These are phyloP conservation scores for Phoeniculus purpureus DNA, from an alignment of 2,797 vertebrate species.

Conservation along the genomic window DNA sequence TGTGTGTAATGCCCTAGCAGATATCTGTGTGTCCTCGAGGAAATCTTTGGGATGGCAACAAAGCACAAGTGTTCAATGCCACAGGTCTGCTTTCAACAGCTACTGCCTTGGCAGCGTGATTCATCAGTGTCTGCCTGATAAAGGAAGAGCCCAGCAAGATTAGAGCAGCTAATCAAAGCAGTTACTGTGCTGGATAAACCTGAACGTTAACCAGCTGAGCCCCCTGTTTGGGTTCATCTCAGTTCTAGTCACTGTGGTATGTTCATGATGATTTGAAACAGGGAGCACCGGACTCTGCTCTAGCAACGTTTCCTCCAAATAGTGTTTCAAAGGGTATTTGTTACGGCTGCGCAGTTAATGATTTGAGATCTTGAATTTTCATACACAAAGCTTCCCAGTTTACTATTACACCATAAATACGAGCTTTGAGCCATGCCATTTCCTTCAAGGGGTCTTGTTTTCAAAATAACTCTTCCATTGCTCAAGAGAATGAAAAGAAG, in stretches of 20 bases:
- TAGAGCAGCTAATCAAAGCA: neutral
- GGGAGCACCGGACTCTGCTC: neutral
- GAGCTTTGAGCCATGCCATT: neutral
- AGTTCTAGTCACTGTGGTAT: accelerated
- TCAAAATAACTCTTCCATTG: conserved; percentile 38
- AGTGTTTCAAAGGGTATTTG: neutral
- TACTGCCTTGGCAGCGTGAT: neutral
- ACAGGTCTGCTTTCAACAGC: neutral
- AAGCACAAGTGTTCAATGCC: accelerated
- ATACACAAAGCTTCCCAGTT: neutral
- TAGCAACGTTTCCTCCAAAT: neutral
- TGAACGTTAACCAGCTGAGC: neutral
- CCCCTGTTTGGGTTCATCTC: accelerated
- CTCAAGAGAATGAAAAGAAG: neutral
- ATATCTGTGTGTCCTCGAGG: neutral
- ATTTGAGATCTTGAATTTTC: conserved; percentile 41
- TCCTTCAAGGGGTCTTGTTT: conserved; percentile 4
- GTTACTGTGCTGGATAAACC: neutral
- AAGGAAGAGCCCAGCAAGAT: neutral
- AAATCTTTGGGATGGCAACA: neutral
- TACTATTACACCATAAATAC: neutral
- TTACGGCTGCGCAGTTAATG: conserved; percentile 30
- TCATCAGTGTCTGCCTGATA: neutral
- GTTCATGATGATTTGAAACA: neutral
- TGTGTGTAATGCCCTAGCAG: neutral